Base-by-base conservation (phyloP, 2,888 invertebrate genomes). In the Aproaerema taeniolella region DNA sequence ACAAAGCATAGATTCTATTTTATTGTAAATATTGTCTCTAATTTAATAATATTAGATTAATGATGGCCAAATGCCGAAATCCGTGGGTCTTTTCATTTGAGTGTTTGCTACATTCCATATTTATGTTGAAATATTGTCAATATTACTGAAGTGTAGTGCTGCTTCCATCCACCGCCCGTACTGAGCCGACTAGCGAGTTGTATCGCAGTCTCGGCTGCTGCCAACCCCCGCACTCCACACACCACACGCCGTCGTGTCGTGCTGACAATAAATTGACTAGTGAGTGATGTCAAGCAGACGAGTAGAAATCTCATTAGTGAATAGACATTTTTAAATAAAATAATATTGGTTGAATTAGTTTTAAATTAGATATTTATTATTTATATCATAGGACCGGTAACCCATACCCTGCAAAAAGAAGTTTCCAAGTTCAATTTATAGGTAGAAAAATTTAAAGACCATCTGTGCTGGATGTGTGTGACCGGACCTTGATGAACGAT, bases 21-120 rank as follows among this genome's bases (percentile, higher is more conserved):
- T 76, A 79, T 81, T 86, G 85, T 86, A 85, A 80, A 85, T 86
- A 82, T 76, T 77, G 71, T 75, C 69, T 77, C 73, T 82, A 69
- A 79, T 82, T 80, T 79, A 79, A 77, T 79, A 79, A 77, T 79
- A 69, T 77, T 80, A 83, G 81, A 74, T 69, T 76, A 76, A 75
- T 67, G 50, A 65, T 73, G 81, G 78, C 76, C 67, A 50, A 58
- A 64, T 58, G 79, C 78, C 77, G 66, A 61, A 72, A 73, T 72
- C 79, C 62, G 73, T 79, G 61, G 78, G 78, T 80, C 71, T 73
- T 79, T 78, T 78, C 77, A 74, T 80, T 80, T 79, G 85, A 83
- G 83, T 83, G 85, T 85, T 81, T 79, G 73, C 79, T 86, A 86
- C 85, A 86, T 86, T 85, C 85, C 85, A 86, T 86, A 83, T 85